Evolutionary conservation across 2,797 vertebrate genomes (phyloP).

Genomic region (Silurus aristotelis): DNA sequence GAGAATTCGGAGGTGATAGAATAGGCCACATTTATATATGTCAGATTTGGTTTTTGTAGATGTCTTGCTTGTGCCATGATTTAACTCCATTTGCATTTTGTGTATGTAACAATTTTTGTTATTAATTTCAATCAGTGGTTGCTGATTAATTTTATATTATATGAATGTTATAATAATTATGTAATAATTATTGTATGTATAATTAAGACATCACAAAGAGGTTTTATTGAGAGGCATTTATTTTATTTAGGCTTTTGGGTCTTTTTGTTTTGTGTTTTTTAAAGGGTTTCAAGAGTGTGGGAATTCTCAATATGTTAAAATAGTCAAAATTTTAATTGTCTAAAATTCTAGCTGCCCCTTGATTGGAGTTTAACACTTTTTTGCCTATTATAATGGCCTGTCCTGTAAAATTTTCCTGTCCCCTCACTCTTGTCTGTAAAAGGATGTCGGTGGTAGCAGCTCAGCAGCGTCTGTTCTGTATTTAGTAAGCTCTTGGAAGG

Average conservation of each 20-base stretch:
- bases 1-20: constrained; percentile 37
- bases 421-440: constrained; percentile 51
- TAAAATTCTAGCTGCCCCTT: background rate
- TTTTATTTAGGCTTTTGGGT: background rate
- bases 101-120: background rate
- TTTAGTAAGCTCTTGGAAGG: constrained; percentile 45
- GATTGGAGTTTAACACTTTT: background rate
- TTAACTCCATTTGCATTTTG: background rate
- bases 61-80: constrained; percentile 1
- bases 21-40: constrained; percentile 34
- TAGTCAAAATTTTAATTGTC: background rate
- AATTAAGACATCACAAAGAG: background rate
- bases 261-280: background rate
- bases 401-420: constrained; percentile 23
- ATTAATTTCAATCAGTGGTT: background rate
- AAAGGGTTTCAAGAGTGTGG: too few species aligned
- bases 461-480: constrained; percentile 51
- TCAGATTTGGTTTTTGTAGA: constrained; percentile 14
- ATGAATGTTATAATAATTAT: background rate
- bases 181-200: background rate
- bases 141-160: background rate
- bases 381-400: constrained; percentile 9
- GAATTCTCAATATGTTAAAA: background rate
- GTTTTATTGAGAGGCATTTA: background rate
- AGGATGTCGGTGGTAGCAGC: constrained; percentile 47